Percentiles rank a stretch among this genome's conserved stretches.
Conservation (phyloP, 2,797 vertebrate species). For the Parambassis ranga region DNA sequence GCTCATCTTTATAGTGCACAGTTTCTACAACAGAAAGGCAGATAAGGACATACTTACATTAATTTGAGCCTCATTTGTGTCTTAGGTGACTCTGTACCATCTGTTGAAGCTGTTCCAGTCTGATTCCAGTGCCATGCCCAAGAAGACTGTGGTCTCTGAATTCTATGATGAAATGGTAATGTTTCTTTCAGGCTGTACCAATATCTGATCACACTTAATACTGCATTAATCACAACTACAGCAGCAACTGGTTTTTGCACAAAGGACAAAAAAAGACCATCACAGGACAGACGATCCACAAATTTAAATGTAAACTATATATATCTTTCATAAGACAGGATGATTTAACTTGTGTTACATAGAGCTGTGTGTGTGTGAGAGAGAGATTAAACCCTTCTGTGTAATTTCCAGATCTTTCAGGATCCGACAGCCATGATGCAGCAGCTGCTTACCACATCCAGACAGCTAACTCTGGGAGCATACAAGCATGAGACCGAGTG, state of each 20-base stretch:
- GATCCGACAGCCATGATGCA: conserved; percentile 99
- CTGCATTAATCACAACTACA: too few relatives aligned
- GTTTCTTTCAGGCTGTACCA: neutral
- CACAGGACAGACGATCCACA: too few relatives aligned
- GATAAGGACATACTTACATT: neutral
- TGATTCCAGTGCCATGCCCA: conserved; percentile 96
- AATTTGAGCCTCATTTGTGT: neutral
- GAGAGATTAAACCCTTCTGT: neutral
- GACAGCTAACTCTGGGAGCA: conserved; percentile 93
- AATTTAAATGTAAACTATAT: too few relatives aligned
- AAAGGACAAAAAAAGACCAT: too few relatives aligned
- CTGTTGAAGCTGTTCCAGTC: conserved; percentile 97
- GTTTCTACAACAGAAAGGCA: neutral
- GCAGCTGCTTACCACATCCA: conserved; percentile 93
- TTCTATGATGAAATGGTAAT: conserved; percentile 99
- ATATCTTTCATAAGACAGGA: too few relatives aligned
- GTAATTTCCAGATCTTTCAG: conserved; percentile 90
- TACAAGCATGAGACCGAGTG: conserved; percentile 99
- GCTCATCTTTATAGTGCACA: neutral
- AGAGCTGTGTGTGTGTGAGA: neutral
- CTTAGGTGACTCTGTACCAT: conserved; percentile 96
- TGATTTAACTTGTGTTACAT: too few relatives aligned
- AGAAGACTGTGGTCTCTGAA: conserved; percentile 97
- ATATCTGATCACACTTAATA: neutral
- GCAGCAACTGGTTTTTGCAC: too few relatives aligned